Evolutionary conservation across 2,888 invertebrate genomes (phyloP), one percentile per base, ranked within the genome.

Genomic region (Tortricodes alternella): DNA sequence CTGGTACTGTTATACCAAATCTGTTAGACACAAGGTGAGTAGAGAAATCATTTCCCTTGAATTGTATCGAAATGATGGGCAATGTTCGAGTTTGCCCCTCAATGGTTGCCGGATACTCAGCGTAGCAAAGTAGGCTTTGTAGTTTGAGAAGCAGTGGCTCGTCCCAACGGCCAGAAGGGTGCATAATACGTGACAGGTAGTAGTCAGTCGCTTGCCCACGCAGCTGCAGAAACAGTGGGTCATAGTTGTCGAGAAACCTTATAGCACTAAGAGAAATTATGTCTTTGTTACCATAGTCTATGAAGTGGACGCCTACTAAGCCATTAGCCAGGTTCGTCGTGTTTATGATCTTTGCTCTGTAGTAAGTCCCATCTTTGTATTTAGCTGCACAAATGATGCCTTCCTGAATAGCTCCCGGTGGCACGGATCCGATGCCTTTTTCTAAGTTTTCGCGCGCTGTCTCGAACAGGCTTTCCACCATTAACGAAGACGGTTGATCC

Each of bases 221-320:
- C 61, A 93, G 72, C 37, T 91, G 76, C 41, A 84, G 65, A 61
- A 91, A 83, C 76, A 86, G 67, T 9, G 92, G 91, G 48, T 86
- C 84, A 68, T 92, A 91, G 37, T 73, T 83, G 41, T 92, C 91
- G 55, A 94, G 73, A 37, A 92, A 84, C 69, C 95, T 82, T 39
- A 94, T 90, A 58, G 93, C 92, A 34, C 86, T 89, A 48, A 92
- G 74, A 13, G 92, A 91, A 53, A 95, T 91, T 9, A 92, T 75
- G 64, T 93, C 93, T 62, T 87, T 90, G 69, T 94, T 94, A 38
- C 95, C 95, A 67, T 92, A 94, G 73, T 95, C 95, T 24, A 95
- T 89, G 64, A 94, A 94, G 55, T 92, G 91, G n/a, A 94, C 93
- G 63, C 93, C 92, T 44, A 95, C 91, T 50, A 91, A 80, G 15